These are phyloP conservation scores for Diabrotica balteata DNA, from an alignment of 2,888 invertebrate genomes.

Conservation along the genomic window DNA sequence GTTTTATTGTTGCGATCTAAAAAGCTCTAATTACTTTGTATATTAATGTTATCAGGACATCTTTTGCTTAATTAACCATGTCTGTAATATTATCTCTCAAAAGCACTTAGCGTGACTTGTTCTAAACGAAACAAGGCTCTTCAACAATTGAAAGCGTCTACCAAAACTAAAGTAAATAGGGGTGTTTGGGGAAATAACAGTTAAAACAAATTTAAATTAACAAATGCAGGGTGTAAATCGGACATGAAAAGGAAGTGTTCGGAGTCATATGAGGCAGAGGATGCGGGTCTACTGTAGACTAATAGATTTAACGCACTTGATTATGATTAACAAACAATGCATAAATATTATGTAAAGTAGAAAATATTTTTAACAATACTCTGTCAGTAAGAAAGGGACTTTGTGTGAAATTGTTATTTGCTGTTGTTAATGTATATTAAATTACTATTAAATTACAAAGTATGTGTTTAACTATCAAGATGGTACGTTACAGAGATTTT, in stretches of 20 bases:
- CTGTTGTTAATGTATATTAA: too few relatives aligned
- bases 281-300: slow-evolving; percentile 21
- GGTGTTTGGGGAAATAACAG: slow-evolving; percentile 29
- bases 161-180: slow-evolving; percentile 23
- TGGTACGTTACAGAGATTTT: too few relatives aligned
- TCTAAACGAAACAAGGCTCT: slow-evolving; percentile 25
- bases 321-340: slow-evolving; percentile 29
- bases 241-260: slow-evolving; percentile 27
- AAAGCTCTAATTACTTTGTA: too few relatives aligned
- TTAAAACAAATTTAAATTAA: slow-evolving; percentile 29
- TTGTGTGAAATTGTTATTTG: too few relatives aligned
- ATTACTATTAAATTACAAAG: too few relatives aligned
- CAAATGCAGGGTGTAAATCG: slow-evolving; percentile 25
- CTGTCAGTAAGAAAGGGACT: too few relatives aligned
- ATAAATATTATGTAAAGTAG: slow-evolving; percentile 23
- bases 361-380: not conserved
- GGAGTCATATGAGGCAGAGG: slow-evolving; percentile 23
- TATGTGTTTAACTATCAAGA: too few relatives aligned
- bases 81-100: slow-evolving; percentile 2
- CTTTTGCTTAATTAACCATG: slow-evolving; percentile 4
- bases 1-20: too few relatives aligned
- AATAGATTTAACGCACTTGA: slow-evolving; percentile 23
- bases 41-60: not conserved
- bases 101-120: slow-evolving; percentile 24
- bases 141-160: slow-evolving; percentile 23